Conservation (phyloP, 2,113 vertebrate genomes). For the Pitta sordida region DNA sequence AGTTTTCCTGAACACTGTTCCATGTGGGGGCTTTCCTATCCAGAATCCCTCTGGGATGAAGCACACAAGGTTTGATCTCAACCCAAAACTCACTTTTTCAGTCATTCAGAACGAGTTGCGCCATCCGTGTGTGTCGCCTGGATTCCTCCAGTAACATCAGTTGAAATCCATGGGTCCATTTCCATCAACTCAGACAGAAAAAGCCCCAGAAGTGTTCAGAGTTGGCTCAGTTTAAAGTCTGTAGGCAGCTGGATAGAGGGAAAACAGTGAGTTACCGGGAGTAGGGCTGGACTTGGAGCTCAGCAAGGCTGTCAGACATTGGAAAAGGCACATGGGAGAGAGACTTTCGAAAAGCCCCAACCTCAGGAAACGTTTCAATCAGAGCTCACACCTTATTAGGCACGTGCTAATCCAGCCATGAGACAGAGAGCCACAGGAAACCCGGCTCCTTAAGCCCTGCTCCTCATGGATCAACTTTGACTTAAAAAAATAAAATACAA, state of each 20-base stretch:
- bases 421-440: neutral
- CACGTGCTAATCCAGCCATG: neutral
- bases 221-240: neutral
- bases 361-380: neutral
- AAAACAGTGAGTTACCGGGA: neutral
- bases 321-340: neutral
- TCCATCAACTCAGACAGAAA: neutral
- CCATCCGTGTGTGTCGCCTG: neutral
- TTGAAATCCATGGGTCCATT: neutral
- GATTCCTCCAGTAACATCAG: neutral
- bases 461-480: rapidly evolving
- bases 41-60: neutral
- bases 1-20: neutral
- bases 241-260: neutral
- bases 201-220: neutral
- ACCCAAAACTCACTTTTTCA: neutral
- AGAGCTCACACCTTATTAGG: neutral
- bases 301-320: neutral
- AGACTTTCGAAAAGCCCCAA: neutral
- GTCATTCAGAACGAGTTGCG: neutral
- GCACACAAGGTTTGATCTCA: neutral
- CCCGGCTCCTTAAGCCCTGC: neutral
- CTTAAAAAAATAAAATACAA: neutral
- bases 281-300: neutral
- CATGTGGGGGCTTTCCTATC: neutral